Evolutionary conservation across 2,888 invertebrate species (phyloP).

Genomic region (Allygus modestus): DNA sequence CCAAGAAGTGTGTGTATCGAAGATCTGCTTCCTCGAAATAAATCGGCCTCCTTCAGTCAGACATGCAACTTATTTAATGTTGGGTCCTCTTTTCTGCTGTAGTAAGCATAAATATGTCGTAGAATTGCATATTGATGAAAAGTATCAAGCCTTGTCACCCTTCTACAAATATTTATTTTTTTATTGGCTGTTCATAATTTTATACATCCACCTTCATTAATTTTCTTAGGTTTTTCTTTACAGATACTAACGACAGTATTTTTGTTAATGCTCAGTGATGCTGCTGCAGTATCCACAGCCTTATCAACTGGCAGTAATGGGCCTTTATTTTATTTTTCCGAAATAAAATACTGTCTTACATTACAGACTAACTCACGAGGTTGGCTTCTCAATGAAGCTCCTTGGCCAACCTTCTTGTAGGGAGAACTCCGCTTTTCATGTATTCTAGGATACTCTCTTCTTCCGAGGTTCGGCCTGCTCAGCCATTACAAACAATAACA

Average conservation of each 20-base stretch:
- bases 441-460: slow-evolving; percentile 6
- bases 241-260: not conserved
- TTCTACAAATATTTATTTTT: slow-evolving; percentile 12
- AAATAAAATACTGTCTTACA: slow-evolving; percentile 3
- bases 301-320: not conserved
- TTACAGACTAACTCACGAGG: not conserved
- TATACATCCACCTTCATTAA: not conserved
- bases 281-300: slow-evolving; percentile 1
- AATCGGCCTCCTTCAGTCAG: slow-evolving; percentile 7
- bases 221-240: not conserved
- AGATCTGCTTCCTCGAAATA: slow-evolving; percentile 1
- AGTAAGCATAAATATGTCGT: not conserved
- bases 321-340: slow-evolving; percentile 3
- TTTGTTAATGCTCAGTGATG: not conserved
- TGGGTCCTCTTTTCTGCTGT: slow-evolving; percentile 2
- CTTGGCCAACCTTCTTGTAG: not conserved
- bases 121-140: slow-evolving; percentile 15
- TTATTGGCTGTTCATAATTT: not conserved
- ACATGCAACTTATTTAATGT: not conserved
- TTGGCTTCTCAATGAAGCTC: not conserved
- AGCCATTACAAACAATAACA: not conserved
- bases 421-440: not conserved
- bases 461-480: not conserved
- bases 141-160: not conserved
- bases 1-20: slow-evolving; percentile 33